Percentiles rank a stretch among this genome's conserved stretches.
phyloP scores from a whole-genome alignment of 1,140 invertebrate species.

The honey bee (Apis mellifera) region DNA sequence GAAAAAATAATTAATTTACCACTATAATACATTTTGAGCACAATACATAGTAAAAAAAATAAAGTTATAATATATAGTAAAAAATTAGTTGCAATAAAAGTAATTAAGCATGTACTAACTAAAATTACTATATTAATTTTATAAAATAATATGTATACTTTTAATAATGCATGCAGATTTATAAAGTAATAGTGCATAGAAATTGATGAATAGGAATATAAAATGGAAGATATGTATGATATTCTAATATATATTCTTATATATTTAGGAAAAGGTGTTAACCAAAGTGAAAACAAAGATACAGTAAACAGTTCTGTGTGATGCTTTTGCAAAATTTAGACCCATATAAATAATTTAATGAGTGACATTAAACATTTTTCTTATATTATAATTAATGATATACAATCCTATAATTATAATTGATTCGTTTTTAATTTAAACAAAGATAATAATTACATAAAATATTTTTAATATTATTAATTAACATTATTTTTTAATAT shows the following conservation, averaged over 20 bases:
- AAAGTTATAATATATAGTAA: not conserved
- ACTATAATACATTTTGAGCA: not conserved
- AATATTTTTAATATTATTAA: not conserved
- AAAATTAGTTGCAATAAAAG: not conserved
- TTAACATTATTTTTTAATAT: not conserved
- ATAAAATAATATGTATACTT: not conserved
- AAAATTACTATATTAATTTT: not conserved
- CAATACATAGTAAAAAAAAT: not conserved
- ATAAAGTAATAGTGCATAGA: not conserved
- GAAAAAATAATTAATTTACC: not conserved
- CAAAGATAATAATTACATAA: too few relatives aligned
- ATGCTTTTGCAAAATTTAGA: slow-evolving; percentile 59
- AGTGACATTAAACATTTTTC: not conserved
- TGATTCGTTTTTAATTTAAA: not conserved
- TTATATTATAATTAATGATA: not conserved
- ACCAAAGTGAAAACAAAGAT: slow-evolving; percentile 30
- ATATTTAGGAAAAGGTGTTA: slow-evolving; percentile 43
- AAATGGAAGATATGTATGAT: slow-evolving; percentile 27
- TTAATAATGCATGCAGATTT: not conserved
- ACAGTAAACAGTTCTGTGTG: slow-evolving; percentile 41
- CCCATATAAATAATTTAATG: slow-evolving; percentile 10
- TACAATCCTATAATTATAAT: not conserved
- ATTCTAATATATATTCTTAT: slow-evolving; percentile 14
- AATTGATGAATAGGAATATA: not conserved
- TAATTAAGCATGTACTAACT: not conserved